Evolutionary conservation across 2,113 vertebrate genomes (phyloP).

Genomic region (Oncorhynchus mykiss): DNA sequence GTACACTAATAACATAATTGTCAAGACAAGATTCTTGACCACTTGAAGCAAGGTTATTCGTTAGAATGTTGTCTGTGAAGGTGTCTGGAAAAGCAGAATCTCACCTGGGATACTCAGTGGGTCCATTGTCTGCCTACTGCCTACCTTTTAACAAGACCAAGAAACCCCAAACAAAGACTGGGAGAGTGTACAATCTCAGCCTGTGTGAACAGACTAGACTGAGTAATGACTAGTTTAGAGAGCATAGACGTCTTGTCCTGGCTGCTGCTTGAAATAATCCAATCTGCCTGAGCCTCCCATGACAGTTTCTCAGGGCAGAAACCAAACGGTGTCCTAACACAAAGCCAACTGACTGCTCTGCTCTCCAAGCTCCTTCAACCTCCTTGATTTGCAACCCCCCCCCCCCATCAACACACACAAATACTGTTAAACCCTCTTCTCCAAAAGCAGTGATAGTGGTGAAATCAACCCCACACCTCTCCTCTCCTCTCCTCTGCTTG

Average conservation of each 20-base stretch:
- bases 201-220: neutral
- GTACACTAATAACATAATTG: too few species aligned
- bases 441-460: slow-evolving; percentile 61
- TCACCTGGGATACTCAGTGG: neutral
- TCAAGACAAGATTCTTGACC: too few species aligned
- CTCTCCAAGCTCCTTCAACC: slow-evolving; percentile 58
- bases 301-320: slow-evolving; percentile 26
- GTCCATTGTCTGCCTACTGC: neutral
- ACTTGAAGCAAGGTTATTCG: too few species aligned
- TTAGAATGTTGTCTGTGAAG: neutral
- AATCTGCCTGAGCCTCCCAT: slow-evolving; percentile 10
- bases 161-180: neutral
- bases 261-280: slow-evolving; percentile 10
- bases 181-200: neutral
- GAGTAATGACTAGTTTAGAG: slow-evolving; percentile 13
- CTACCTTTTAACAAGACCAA: neutral
- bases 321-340: slow-evolving; percentile 17
- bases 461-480: slow-evolving; percentile 78
- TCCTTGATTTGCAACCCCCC: slow-evolving; percentile 65
- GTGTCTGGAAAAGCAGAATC: neutral
- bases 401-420: slow-evolving; percentile 17
- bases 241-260: neutral
- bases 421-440: slow-evolving; percentile 26
- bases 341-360: slow-evolving; percentile 55
- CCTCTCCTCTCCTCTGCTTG: slow-evolving; percentile 50